Percentiles rank a stretch among this genome's conserved stretches.
Conservation (phyloP, 2,797 vertebrate species). For the Tapera naevia region DNA sequence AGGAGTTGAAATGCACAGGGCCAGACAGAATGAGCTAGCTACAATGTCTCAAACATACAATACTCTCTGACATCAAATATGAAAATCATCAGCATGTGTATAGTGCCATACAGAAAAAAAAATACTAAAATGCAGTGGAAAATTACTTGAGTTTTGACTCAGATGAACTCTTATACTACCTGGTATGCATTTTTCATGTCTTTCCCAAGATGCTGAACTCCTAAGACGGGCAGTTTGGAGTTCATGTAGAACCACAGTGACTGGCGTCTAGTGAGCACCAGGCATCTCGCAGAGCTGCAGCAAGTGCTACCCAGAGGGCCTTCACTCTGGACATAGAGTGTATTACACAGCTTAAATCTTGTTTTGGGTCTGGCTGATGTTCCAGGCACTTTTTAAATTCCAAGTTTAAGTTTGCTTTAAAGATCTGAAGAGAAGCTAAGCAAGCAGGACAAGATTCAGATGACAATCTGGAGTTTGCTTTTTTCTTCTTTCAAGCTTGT, state of each 20-base stretch:
- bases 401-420: neutral
- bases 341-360: neutral
- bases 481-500: neutral
- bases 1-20: slow-evolving; percentile 17
- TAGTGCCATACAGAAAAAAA: neutral
- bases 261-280: neutral
- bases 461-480: neutral
- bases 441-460: neutral
- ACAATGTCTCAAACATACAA: slow-evolving; percentile 24
- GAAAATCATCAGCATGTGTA: slow-evolving; percentile 18
- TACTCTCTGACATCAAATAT: slow-evolving; percentile 20
- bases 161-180: neutral
- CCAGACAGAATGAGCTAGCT: slow-evolving; percentile 43
- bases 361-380: neutral
- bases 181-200: neutral
- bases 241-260: neutral
- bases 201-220: neutral
- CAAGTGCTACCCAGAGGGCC: neutral
- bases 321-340: neutral
- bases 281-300: neutral
- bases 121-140: slow-evolving; percentile 1
- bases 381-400: neutral
- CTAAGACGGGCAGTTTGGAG: neutral
- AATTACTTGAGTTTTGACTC: neutral
- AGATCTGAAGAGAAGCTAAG: neutral